These are phyloP conservation scores for Dendrolimus pini DNA, from an alignment of 2,888 invertebrate species.

Conservation along the genomic window DNA sequence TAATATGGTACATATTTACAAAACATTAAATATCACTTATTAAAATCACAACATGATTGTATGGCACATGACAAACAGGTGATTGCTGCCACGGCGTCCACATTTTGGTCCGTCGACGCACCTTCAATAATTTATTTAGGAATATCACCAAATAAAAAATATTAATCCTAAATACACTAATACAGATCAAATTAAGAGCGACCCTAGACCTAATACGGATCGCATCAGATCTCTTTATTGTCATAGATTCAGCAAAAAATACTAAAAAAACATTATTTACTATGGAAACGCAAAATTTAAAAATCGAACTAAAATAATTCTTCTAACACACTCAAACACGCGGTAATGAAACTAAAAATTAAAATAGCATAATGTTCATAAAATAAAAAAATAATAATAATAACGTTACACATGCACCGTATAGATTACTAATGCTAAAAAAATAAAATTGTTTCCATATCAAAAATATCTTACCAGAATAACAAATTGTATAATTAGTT, in stretches of 20 bases:
- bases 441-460: conserved; percentile 68
- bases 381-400: conserved; percentile 41
- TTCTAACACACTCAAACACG: conserved; percentile 75
- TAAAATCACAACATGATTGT: conserved; percentile 73
- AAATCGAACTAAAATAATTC: conserved; percentile 74
- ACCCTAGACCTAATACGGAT: conserved; percentile 27
- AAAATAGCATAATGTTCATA: conserved; percentile 67
- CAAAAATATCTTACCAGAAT: conserved; percentile 73
- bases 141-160: conserved; percentile 63
- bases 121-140: conserved; percentile 60
- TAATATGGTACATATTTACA: conserved; percentile 75
- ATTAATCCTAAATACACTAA: conserved; percentile 50
- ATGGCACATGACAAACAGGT: conserved; percentile 72
- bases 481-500: conserved; percentile 71
- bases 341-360: conserved; percentile 64
- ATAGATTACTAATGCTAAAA: conserved; percentile 64
- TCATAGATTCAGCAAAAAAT: conserved; percentile 74
- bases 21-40: conserved; percentile 74
- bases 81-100: conserved; percentile 34
- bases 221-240: conserved; percentile 79
- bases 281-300: conserved; percentile 64
- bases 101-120: conserved; percentile 40
- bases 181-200: conserved; percentile 60
- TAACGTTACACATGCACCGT: conserved; percentile 74
- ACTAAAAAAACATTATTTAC: conserved; percentile 73